Evolutionary conservation across 2,797 vertebrate species (phyloP), one percentile per base, ranked within the genome.

Genomic region (Leuciscus waleckii): DNA sequence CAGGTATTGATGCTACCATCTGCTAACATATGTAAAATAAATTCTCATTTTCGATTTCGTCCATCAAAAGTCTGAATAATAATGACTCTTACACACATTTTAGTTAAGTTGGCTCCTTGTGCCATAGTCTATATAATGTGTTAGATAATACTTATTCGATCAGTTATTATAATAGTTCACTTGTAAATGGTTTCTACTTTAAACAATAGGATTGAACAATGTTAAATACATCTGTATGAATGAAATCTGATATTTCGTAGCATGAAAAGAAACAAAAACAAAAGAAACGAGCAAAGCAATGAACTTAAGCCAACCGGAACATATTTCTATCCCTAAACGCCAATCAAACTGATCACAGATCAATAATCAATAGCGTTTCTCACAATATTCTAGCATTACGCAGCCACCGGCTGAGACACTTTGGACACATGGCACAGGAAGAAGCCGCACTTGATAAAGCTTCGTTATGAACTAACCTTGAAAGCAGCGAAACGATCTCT

Each of bases 391-490:
- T 17, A 56, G 8, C 43, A 29, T 54, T 43, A 65, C 41, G 37
- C 21, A 83, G 74, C 37, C 70, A 10, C 49, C 32, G 29, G 49
- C 81, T 56, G 32, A 71, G 79, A 85, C 81, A 75, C 71, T 80
- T 81, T 69, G 41, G 78, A 46, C 56, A 91, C 90, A 92, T 94
- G 93, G 94, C 95, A 95, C 93, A 90, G 90, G 89, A 92, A 93
- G 91, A 90, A 91, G 91, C 92, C 91, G 91, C 90, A 93, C 92
- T 94, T 94, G 91, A 90, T 90, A 94, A 90, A 79, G 86, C 81
- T 83, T 91, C 89, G 90, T 87, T 23, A 80, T 81, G 77, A 91
- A 89, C 87, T 92, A 77, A 89, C 81, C 87, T 86, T 92, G 21
- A 75, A 83, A 32, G 13, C 6, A 7, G 41, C 23, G 7, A 29